phyloP scores from a whole-genome alignment of 2,797 vertebrate genomes.

The Diceros bicornis region DNA sequence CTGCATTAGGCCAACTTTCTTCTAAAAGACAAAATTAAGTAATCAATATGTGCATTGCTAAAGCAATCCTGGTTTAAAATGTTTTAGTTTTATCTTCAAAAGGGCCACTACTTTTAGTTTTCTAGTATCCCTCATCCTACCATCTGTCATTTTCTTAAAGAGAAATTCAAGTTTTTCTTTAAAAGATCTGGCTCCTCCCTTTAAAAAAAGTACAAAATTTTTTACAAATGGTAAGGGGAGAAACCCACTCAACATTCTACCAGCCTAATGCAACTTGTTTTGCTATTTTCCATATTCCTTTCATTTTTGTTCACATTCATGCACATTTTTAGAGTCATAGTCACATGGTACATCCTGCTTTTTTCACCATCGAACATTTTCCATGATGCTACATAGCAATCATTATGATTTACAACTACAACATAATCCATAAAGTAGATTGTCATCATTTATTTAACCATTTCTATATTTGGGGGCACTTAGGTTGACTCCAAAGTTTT shows the following conservation, averaged over 20 bases:
- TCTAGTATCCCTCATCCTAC: not conserved
- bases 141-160: slow-evolving; percentile 58
- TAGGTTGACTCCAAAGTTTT: not conserved
- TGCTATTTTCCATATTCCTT: slow-evolving; percentile 20
- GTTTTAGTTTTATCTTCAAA: slow-evolving; percentile 60
- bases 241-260: slow-evolving; percentile 63
- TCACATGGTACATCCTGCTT: not conserved
- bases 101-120: slow-evolving; percentile 20
- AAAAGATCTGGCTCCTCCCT: not conserved
- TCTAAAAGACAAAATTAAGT: slow-evolving; percentile 79
- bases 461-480: not conserved
- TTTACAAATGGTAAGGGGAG: not conserved
- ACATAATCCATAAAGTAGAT: not conserved
- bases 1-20: slow-evolving; percentile 74
- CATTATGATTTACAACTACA: not conserved
- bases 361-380: not conserved
- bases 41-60: slow-evolving; percentile 68
- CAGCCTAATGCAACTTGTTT: not conserved
- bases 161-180: slow-evolving; percentile 29
- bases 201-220: not conserved
- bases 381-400: not conserved
- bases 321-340: not conserved
- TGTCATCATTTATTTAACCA: not conserved
- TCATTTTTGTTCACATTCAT: not conserved
- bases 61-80: slow-evolving; percentile 59